Evolutionary conservation across 2,113 vertebrate genomes (phyloP), one percentile per base, ranked within the genome.

Genomic region (Podocnemis expansa): DNA sequence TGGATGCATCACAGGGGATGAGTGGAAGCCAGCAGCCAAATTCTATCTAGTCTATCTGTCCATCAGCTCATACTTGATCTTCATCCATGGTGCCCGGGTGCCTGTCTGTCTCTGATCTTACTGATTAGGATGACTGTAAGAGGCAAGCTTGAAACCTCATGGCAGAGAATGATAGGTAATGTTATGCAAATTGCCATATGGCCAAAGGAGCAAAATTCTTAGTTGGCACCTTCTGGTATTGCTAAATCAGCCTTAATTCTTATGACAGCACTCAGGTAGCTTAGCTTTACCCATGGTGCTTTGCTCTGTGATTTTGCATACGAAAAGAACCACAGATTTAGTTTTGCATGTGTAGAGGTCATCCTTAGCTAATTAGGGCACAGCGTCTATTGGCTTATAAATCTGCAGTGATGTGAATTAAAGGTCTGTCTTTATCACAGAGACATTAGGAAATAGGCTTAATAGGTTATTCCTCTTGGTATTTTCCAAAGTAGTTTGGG

Each of bases 101-200:
- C 38, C 41, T n/a, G 47, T 80, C 58, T 78, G 31, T 67, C 60
- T 10, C 41, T 45, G 49, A 73, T 51, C 76, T 76, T 19, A 47
- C 56, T 19, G 58, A 79, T 84, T 29, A 47, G 47, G 54, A 84
- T 8, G 41, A 13, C 75, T 24, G 49, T 90, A 51, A 67, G n/a
- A 67, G 75, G 88, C 89, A 90, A 80, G 12, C 73, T 45, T 76
- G 73, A 76, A 76, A 25, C 25, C 41, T 29, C 41, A 14, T 85
- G 78, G 80, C 7, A 49, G 82, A 80, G 82, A 85, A 80, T 85
- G 82, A 90, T 85, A 78, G 82, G 76, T 80, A 85, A 85, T 73
- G 34, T 52, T 63, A 80, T 73, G 78, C 89, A 90, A 90, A 90
- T 70, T 85, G 82, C 82, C 82, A 80, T 85, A n/a, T 90, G 83